A percentile compares a stretch with the other conserved stretches of the same genome.
phyloP scores from a whole-genome alignment of 2,113 vertebrate genomes.

The Henicopernis longicauda region DNA sequence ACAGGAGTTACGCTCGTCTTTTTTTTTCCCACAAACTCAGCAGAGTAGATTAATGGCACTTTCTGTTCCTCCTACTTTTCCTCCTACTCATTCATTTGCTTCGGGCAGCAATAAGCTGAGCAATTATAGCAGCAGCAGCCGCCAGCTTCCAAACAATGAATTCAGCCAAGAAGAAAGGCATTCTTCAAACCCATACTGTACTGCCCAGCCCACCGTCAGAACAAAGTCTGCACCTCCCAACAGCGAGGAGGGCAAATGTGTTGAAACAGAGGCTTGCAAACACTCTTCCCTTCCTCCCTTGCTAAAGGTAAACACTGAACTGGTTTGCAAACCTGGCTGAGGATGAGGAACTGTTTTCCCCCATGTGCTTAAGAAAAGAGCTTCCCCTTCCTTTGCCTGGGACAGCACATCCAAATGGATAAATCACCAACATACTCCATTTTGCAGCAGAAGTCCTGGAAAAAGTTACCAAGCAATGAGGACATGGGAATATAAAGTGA shows the following conservation, averaged over 20 bases:
- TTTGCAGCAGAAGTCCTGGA: neutral
- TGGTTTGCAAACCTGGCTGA: neutral
- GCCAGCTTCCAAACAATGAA: neutral
- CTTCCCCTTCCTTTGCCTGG: neutral
- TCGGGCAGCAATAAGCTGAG: neutral
- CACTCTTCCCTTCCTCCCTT: neutral
- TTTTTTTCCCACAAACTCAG: neutral
- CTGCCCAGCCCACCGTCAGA: neutral
- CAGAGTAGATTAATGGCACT: constrained; percentile 35
- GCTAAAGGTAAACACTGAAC: neutral
- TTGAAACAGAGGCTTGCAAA: neutral
- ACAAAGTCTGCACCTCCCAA: neutral
- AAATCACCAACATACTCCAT: neutral
- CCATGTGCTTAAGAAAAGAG: neutral
- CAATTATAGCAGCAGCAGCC: neutral
- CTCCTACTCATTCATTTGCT: constrained; percentile 56
- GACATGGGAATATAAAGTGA: neutral
- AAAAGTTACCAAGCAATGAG: neutral
- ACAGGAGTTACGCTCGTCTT: neutral
- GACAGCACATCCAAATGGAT: neutral
- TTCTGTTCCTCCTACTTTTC: constrained; percentile 45
- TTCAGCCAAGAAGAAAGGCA: neutral
- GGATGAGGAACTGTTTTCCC: neutral
- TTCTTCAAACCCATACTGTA: neutral
- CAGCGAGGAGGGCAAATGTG: neutral